Percentiles rank a stretch among this genome's conserved stretches.
Conservation (phyloP, 2,888 invertebrate genomes). For the Caradrina clavipalpis region DNA sequence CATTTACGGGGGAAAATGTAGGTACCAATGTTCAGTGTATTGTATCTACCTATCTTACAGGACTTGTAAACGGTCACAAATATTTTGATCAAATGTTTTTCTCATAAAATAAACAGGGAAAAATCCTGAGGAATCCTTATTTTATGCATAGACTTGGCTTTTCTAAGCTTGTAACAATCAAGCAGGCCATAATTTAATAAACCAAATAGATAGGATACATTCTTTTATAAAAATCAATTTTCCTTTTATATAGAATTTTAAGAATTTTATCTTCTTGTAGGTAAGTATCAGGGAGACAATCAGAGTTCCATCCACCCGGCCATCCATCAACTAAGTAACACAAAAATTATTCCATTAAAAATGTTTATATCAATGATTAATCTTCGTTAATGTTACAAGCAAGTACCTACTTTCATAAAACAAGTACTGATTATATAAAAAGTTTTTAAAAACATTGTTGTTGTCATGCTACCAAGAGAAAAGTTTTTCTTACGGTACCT, state of each 20-base stretch:
- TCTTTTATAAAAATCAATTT: no score
- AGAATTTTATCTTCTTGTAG: background rate
- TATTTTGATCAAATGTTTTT: conserved; percentile 16
- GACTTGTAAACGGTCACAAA: conserved; percentile 3
- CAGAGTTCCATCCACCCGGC: background rate
- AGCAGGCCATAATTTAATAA: no score
- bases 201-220: no score
- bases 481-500: background rate
- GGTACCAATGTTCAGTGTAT: background rate
- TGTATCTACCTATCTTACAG: background rate
- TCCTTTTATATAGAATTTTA: background rate
- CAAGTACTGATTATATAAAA: background rate
- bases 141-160: no score
- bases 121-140: background rate
- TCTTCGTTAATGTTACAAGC: conserved; percentile 16
- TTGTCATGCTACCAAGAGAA: background rate
- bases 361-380: conserved; percentile 2
- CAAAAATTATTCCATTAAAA: no score
- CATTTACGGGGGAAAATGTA: background rate
- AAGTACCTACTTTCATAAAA: background rate
- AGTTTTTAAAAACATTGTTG: no score
- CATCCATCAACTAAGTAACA: conserved; percentile 26
- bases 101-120: background rate
- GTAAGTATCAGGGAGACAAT: background rate
- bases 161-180: background rate